Evolutionary conservation across 2,797 vertebrate species (phyloP), one percentile per base, ranked within the genome.

Genomic region (Pseudochirops corinnae): DNA sequence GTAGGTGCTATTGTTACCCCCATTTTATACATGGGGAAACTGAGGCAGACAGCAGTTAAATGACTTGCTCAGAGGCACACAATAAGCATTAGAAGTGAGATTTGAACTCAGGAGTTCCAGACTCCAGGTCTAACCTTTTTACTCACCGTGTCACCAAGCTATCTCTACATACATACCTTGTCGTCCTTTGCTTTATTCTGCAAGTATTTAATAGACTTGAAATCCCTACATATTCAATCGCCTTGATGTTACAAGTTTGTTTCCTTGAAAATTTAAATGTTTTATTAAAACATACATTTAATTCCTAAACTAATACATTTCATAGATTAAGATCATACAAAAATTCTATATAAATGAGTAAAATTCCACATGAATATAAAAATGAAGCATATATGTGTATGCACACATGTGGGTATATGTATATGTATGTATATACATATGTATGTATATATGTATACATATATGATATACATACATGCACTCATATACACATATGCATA

Each of bases 261-360:
- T n/a, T 67, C n/a, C n/a, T 39, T 74, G 67, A 74, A 74, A 74
- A 74, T 39, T 39, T 4, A 74, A 21, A 39, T 74, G 7, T 18
- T 74, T 74, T 39, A n/a, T 21, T 50, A 56, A 29, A 93, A 74
- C 21, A 92, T 39, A 56, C 11, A 29, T 31, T 92, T 55, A 56
- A 31, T 94, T 93, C 55, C 56, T 93, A 94, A 95, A 93, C 82
- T 56, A 95, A 82, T 55, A 95, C 16, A 74, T 74, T 74, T 74
- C 67, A 74, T 74, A 74, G 16, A 21, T 74, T 39, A 9, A 74
- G 16, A 74, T 67, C 28, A 74, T 74, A 16, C 21, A 74, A 67
- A 62, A 67, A n/a, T 29, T n/a, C 60, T 74, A 74, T 74, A 74
- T 67, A 67, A 67, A 18, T 39, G 16, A 74, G 14, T 74, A 74